Base-by-base conservation (phyloP, 2,113 vertebrate genomes). In the Rhinolophus ferrumequinum region DNA sequence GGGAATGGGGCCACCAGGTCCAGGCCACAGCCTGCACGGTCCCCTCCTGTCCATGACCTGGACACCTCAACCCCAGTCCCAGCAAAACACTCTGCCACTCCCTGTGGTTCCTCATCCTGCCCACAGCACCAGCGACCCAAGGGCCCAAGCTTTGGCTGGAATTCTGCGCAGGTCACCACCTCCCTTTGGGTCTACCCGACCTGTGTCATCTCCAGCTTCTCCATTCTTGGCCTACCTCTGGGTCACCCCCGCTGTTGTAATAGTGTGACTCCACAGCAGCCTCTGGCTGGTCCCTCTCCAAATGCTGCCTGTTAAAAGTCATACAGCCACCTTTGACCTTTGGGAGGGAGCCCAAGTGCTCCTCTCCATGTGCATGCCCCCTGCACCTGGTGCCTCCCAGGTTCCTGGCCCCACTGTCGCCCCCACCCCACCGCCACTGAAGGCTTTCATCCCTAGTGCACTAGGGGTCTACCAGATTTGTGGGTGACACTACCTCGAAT, bases 1-100 rank as follows among this genome's bases (percentile, higher is more conserved):
- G 11, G 30, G 5, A 26, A 1, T 0, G 3, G 11, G 35, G 2
- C 41, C 38, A 1, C 7, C 28, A 1, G 5, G 58, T 19, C 72
- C 30, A 0, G n/a, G 26, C 69, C 41, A n/a, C 3, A 9, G 5
- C 58, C 24, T 66, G 35, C 47, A 38, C 2, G 0, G 18, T 21
- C 70, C 15, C 44, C 16, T 70, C 75, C 67, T 2, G 1, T 24
- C 19, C 19, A 13, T 5, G 30, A 88, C 11, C 15, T 50, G 6
- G 14, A 13, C 30, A 12, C 0, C 19, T 38, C 41, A 3, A 76
- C 54, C 83, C n/a, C 24, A 6, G 52, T n/a, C 56, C 72, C 35
- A 6, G 58, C 47, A 19, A 52, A 52, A 47, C 12, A 2, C 35
- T 16, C 12, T 33, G n/a, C 24, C 35, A 7, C 14, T 50, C 64